Conservation (phyloP, 2,797 vertebrate genomes). For the Siniperca undulata region DNA sequence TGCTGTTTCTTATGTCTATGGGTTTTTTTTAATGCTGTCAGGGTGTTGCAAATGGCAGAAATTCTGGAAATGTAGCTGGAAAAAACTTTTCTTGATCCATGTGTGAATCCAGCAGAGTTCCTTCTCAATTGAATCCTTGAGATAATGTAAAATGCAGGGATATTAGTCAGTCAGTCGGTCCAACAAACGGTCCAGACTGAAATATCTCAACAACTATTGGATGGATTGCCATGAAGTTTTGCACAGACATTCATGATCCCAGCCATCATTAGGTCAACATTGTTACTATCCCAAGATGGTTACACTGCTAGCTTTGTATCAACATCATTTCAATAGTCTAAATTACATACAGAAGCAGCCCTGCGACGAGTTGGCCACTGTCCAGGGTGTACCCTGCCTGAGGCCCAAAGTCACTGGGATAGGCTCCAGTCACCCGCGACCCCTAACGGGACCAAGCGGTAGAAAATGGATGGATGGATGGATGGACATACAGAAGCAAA, state of each 20-base stretch:
- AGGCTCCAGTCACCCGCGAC: too few species aligned
- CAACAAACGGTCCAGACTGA: neutral
- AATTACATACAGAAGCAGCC: too few species aligned
- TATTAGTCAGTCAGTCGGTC: too few species aligned
- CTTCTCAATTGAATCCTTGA: neutral
- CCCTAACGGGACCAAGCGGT: too few species aligned
- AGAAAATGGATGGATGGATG: too few species aligned
- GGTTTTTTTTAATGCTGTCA: neutral
- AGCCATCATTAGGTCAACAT: too few species aligned
- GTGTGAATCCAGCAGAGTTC: neutral
- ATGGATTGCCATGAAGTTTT: too few species aligned
- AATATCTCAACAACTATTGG: neutral
- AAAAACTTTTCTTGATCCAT: neutral
- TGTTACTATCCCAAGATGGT: neutral
- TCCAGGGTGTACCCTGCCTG: too few species aligned
- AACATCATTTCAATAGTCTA: too few species aligned
- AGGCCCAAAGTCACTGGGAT: too few species aligned
- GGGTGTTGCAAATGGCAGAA: constrained; percentile 14
- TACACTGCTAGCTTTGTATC: too few species aligned
- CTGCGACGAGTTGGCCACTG: too few species aligned
- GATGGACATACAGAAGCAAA: neutral
- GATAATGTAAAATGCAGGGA: neutral
- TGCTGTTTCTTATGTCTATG: neutral
- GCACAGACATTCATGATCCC: neutral
- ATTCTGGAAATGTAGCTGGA: neutral